Evolutionary conservation across 2,888 invertebrate genomes (phyloP), one percentile per base, ranked within the genome.

Genomic region (Brachyopa scutellaris): DNA sequence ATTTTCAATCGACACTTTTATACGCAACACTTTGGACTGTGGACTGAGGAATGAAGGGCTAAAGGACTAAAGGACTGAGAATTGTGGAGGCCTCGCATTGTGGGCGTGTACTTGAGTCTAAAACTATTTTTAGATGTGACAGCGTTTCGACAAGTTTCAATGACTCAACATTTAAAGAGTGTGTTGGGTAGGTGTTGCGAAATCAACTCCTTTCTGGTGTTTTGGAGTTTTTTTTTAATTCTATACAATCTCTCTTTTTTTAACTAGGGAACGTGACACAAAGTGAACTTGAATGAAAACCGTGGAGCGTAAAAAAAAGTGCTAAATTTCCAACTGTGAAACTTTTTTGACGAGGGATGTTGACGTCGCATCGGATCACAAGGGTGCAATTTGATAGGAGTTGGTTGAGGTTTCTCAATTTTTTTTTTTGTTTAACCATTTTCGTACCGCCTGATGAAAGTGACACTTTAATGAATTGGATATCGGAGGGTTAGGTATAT

Each of bases 1-100:
- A 82, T 82, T 82, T 82, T 82, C 82, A 82, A 82, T 82, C 82
- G 82, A 82, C 82, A 82, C 82, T 77, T 72, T 82, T 70, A 70
- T 77, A 77, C 77, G 77, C 70, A 77, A n/a, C n/a, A n/a, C n/a
- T n/a, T 40, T 47, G 51, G 47, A 9, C 40, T 70, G 70, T 23
- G 42, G 53, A n/a, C 2, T 33, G 29, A 13, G n/a, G n/a, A n/a
- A n/a, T n/a, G n/a, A n/a, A n/a, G n/a, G n/a, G n/a, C n/a, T n/a
- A n/a, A n/a, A n/a, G n/a, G n/a, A n/a, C n/a, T n/a, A n/a, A n/a
- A n/a, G 51, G 47, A 9, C 40, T 70, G 70, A 23, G 42, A 49
- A n/a, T 2, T 33, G 29, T n/a, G 36, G 7, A 6, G 5, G 55
- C 7, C 5, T 13, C 45, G 26, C 19, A 17, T 29, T n/a, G 21